Base-by-base conservation (phyloP, 1,140 invertebrate genomes). In the Pseudomyrmex gracilis region DNA sequence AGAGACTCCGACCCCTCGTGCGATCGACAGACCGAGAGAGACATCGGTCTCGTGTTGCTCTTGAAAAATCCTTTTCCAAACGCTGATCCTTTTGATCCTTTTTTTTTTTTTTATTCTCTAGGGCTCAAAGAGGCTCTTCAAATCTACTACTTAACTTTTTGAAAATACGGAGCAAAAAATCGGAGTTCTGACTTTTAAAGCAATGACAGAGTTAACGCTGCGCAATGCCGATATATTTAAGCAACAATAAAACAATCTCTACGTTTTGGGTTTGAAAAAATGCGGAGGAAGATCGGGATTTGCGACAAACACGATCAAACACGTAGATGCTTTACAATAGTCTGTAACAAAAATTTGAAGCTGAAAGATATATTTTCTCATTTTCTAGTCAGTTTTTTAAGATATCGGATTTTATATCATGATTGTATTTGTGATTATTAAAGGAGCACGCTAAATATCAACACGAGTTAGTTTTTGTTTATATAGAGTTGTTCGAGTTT, bases 11-110 rank as follows among this genome's bases (percentile, higher is more conserved):
- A 71, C 17, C 17, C 47, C 60, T 83, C n/a, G 20, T 17, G n/a
- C 60, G 20, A 60, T 76, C 66, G 66, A 47, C 76, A 71, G 12
- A 7, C 17, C 15, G 64, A 64, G 68, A 63, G 47, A 63, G 68
- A 82, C 58, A 45, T 22, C 3, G 17, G 51, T 0, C 22, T 73
- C 57, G 20, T 73, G 71, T 60, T 58, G 49, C 13, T 58, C 43
- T 80, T 7, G n/a, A 84, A 51, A 55, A 57, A 57, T 10, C 34
- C 66, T 83, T 53, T 82, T 61, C 24, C 13, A 43, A 20, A 8
- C 64, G 58, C 61, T 84, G 77, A 86, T 86, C 82, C 82, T 85
- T 85, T 83, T 86, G 58, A 87, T 80, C 85, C 82, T 77, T 87
- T 84, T 43, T 87, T 84, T 84, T 84, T n/a, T 57, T 57, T 1